Conservation (phyloP, 2,113 vertebrate genomes). For the Carassius gibelio region DNA sequence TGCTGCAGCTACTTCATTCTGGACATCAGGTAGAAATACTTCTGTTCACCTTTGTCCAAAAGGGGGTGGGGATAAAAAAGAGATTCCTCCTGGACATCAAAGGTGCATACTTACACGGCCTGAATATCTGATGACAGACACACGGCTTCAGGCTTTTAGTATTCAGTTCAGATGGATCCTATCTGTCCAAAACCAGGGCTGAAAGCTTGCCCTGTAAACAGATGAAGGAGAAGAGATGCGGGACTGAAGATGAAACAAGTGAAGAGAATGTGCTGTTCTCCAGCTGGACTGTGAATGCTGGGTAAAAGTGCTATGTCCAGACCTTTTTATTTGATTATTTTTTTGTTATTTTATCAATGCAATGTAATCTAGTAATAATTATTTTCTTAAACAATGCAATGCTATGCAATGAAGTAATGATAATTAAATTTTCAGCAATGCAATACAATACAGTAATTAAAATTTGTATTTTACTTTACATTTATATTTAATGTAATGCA, state of each 20-base stretch:
- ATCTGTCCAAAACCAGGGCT: constrained; percentile 67
- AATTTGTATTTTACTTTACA: neutral
- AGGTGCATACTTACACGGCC: constrained; percentile 58
- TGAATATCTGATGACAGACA: constrained; percentile 67
- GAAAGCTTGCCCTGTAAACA: constrained; percentile 63
- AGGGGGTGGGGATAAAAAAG: neutral
- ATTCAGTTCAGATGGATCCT: constrained; percentile 56
- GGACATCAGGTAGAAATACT: neutral
- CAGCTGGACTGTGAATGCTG: neutral
- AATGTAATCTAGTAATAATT: neutral
- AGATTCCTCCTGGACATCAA: neutral
- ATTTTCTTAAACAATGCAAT: neutral
- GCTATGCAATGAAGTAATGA: too few relatives aligned
- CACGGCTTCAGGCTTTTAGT: constrained; percentile 37
- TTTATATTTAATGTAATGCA: neutral
- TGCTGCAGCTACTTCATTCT: neutral
- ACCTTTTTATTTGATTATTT: neutral
- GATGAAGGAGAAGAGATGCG: constrained; percentile 39
- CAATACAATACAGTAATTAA: neutral
- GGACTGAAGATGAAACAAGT: neutral
- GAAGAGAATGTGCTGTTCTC: neutral
- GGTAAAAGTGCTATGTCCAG: neutral
- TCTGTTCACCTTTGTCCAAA: neutral
- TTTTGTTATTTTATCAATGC: neutral
- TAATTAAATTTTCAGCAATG: neutral